phyloP scores from a whole-genome alignment of 1,140 invertebrate genomes.

The Aricia agestis region DNA sequence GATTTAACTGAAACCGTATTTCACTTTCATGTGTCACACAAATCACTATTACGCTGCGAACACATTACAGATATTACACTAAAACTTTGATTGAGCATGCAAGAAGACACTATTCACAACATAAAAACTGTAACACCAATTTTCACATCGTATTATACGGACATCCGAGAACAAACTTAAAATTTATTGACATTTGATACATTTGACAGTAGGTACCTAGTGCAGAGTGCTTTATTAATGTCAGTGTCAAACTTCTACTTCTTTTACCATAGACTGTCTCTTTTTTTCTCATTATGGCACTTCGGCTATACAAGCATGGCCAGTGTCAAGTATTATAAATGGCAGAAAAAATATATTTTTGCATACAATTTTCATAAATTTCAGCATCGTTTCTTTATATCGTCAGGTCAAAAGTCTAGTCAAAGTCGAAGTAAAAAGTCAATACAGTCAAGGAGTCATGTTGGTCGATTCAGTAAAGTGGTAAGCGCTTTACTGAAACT shows the following conservation, averaged over 20 bases:
- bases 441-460: no score
- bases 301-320: no score
- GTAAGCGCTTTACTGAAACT: no score
- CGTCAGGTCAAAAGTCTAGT: no score
- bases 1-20: constrained; percentile 10
- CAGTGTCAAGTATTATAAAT: no score
- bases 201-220: neutral
- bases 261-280: no score
- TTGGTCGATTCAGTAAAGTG: no score
- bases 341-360: no score
- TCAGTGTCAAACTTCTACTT: neutral
- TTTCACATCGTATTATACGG: constrained; percentile 42
- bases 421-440: no score
- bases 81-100: constrained; percentile 16
- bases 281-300: no score
- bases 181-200: neutral
- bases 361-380: no score
- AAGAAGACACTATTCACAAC: neutral
- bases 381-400: no score
- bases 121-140: constrained; percentile 62
- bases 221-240: neutral
- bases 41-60: constrained; percentile 48
- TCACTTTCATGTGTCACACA: constrained; percentile 24
- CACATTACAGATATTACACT: constrained; percentile 2
- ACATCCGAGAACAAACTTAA: constrained; percentile 39